Percentiles rank a stretch among this genome's conserved stretches.
Evolutionary conservation across 2,797 vertebrate genomes (phyloP).

Genomic region (Tachyglossus aculeatus): DNA sequence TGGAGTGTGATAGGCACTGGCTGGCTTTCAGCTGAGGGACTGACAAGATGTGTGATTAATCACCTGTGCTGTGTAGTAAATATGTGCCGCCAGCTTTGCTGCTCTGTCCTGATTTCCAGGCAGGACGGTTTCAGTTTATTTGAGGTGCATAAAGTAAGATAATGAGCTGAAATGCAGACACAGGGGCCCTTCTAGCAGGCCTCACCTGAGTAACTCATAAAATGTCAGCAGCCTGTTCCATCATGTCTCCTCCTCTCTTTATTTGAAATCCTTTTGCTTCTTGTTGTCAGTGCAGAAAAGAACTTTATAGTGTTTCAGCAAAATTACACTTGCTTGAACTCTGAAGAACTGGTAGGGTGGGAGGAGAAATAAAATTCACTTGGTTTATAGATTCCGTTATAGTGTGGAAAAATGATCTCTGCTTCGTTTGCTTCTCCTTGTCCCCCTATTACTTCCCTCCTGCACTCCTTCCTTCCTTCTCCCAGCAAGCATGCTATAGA

Average conservation of each 20-base stretch:
- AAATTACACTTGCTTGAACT: constrained; percentile 24
- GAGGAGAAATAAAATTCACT: constrained; percentile 41
- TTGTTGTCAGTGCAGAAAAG: constrained; percentile 30
- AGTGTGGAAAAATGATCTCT: constrained; percentile 30
- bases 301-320: constrained; percentile 37
- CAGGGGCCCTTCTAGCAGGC: neutral
- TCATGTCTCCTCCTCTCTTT: neutral
- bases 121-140: neutral
- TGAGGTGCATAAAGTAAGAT: neutral
- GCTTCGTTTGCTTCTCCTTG: constrained; percentile 13
- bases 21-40: constrained; percentile 49
- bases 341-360: constrained; percentile 36
- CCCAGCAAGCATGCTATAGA: neutral
- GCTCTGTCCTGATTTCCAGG: neutral
- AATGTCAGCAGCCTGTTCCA: neutral
- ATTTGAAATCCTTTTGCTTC: constrained; percentile 1
- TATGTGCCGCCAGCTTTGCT: constrained; percentile 11
- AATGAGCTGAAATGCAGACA: neutral
- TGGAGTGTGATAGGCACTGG: constrained; percentile 45
- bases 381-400: constrained; percentile 29
- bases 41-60: constrained; percentile 61
- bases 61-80: constrained; percentile 56
- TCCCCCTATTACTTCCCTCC: no score
- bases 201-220: neutral
- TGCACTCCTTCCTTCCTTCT: no score